Base-by-base conservation (phyloP, 2,888 invertebrate genomes). In the Pollenia amentaria region DNA sequence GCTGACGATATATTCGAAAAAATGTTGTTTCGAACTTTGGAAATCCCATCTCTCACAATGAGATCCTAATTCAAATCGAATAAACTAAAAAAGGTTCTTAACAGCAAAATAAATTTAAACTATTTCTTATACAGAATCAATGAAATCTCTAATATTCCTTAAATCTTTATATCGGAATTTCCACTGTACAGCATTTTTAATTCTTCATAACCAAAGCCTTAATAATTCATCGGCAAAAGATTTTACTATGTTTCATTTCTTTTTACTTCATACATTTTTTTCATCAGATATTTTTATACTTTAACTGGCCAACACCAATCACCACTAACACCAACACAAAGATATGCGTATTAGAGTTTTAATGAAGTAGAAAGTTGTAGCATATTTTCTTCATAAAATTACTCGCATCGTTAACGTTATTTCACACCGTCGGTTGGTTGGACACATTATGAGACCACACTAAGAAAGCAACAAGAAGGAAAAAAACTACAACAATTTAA, bases 361-460 rank as follows among this genome's bases (percentile, higher is more conserved):
- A 87, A 87, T 87, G 87, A 87, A 87, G 84, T 84, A 87, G 87
- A 87, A 87, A 87, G 87, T 84, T 87, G 55, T 62, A 87, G 87
- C 87, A 87, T 87, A 85, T 85, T 88, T 83, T 88, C 81, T 90
- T 90, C 90, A 91, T 92, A 89, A 91, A 91, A 91, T 91, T 92
- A 91, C 89, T 91, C 91, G 92, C 91, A 90, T 91, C 92, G 91
- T 91, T 91, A 91, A 90, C 90, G 89, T 89, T 90, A 89, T 89
- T 91, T 91, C 90, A 89, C 90, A 91, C 90, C 80, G 62, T 57
- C 38, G 62, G 79, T 85, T 76, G 84, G 76, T 72, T 84, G 86
- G 79, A 65, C 64, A 60, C 51, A 72, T 73, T 73, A 84, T 42
- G 10, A 72, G 44, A 46, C 38, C 70, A 42, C 16, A 70, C 40